Evolutionary conservation across 1,140 invertebrate species (phyloP).

Genomic region (Drosophila parabipectinata): DNA sequence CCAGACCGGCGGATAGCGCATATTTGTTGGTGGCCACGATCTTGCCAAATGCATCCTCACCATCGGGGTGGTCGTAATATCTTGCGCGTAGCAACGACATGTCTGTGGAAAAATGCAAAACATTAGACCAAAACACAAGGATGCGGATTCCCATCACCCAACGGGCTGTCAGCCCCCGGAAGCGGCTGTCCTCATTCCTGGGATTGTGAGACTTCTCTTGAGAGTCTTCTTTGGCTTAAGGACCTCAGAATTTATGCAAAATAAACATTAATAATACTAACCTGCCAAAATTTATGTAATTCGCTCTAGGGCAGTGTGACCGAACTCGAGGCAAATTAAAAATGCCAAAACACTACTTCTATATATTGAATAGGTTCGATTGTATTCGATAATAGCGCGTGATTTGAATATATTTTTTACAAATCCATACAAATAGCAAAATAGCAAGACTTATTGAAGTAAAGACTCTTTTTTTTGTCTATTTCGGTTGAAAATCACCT

Average conservation of each 20-base stretch:
- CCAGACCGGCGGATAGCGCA: slow-evolving; percentile 84
- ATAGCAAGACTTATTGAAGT: too few relatives aligned
- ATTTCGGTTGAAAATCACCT: too few relatives aligned
- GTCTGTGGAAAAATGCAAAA: slow-evolving; percentile 20
- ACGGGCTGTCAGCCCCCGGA: not conserved
- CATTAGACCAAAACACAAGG: slow-evolving; percentile 23
- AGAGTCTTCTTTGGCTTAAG: fast-evolving
- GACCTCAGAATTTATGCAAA: slow-evolving; percentile 1
- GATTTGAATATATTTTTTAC: not conserved
- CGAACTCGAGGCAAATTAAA: not conserved
- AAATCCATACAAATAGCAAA: too few relatives aligned
- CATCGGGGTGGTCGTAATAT: slow-evolving; percentile 90
- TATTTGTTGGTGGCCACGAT: slow-evolving; percentile 86
- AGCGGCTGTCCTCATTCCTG: not conserved
- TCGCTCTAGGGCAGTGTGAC: slow-evolving; percentile 55
- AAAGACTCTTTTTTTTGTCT: too few relatives aligned
- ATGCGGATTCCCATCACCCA: not conserved
- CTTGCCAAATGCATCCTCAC: slow-evolving; percentile 87
- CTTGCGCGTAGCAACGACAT: slow-evolving; percentile 78
- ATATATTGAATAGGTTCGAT: not conserved
- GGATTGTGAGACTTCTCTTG: too few relatives aligned
- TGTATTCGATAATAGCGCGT: not conserved
- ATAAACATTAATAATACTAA: slow-evolving; percentile 59
- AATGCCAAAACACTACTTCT: not conserved
- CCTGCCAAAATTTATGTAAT: slow-evolving; percentile 80